Conservation (phyloP, 2,888 invertebrate genomes). For the Salticus scenicus region DNA sequence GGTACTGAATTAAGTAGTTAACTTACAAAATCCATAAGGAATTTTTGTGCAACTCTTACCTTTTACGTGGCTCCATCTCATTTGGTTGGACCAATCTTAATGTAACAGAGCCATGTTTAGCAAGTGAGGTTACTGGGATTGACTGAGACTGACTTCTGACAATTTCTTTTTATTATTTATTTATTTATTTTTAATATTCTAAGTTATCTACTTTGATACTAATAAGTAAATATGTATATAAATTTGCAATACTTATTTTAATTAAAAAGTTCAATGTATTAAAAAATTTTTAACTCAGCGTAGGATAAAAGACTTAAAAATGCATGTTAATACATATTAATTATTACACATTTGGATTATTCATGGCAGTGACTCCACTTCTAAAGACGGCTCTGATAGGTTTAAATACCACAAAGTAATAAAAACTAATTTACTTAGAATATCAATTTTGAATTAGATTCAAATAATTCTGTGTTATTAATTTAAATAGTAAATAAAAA, state of each 20-base stretch:
- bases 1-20: no score
- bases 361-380: conserved; percentile 47
- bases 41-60: conserved; percentile 31
- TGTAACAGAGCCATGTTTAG: conserved; percentile 66
- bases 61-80: conserved; percentile 56
- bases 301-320: neutral
- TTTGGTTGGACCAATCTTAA: conserved; percentile 38
- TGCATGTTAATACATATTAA: neutral
- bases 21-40: neutral
- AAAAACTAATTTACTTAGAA: no score
- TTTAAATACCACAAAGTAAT: neutral
- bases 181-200: no score
- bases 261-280: no score
- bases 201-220: no score
- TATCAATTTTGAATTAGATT: no score
- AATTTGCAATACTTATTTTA: no score
- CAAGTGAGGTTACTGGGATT: conserved; percentile 56
- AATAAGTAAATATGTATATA: no score
- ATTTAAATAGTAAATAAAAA: no score
- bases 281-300: no score
- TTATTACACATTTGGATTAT: neutral
- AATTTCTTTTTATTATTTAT: conserved; percentile 3
- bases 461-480: no score
- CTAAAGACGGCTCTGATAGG: conserved; percentile 61
- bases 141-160: conserved; percentile 50